Base-by-base conservation (phyloP, 2,113 vertebrate species). In the Nycticorax nycticorax region DNA sequence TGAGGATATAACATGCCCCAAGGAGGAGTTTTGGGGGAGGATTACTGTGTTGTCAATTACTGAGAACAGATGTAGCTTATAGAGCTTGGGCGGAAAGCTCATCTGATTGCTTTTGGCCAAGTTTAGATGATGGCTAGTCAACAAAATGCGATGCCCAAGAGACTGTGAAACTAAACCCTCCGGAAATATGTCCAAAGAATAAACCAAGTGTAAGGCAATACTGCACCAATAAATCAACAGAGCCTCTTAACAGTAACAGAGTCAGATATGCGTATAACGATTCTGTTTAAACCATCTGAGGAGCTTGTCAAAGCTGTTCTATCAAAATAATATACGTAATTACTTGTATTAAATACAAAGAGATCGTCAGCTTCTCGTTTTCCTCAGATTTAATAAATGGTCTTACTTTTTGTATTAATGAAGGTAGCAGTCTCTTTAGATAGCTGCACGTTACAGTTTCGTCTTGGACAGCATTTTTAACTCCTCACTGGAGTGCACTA, bases 161-260 rank as follows among this genome's bases (percentile, higher is more conserved):
- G 80, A 89, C 94, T 95, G 72, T 96, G 95, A 96, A 94, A 93
- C 86, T 96, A 89, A 97, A 91, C 88, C 95, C 91, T 87, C 85
- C 5, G 5, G 97, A 95, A 97, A 96, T 43, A 86, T 62, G 88
- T 94, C 95, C 91, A 94, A 91, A 94, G 79, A 96, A 95, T 92
- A 93, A 97, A 68, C 56, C 66, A 79, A 85, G 76, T 81, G 73
- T 87, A 75, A 96, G 94, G 76, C 93, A 89, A 48, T 21, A 89
- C 47, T 78, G 91, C 60, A 91, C 83, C 92, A 93, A 92, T 81
- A 96, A 96, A 96, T 93, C 94, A 96, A 0, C 69, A 3, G 57
- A 91, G 66, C 32, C 47, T 78, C 45, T 84, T 77, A 85, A 78
- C 39, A 72, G 68, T 92, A 88, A 97, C 81, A 28, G 83, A 94